These are phyloP conservation scores for Haemorhous mexicanus DNA, from an alignment of 2,113 vertebrate genomes.

Conservation along the genomic window DNA sequence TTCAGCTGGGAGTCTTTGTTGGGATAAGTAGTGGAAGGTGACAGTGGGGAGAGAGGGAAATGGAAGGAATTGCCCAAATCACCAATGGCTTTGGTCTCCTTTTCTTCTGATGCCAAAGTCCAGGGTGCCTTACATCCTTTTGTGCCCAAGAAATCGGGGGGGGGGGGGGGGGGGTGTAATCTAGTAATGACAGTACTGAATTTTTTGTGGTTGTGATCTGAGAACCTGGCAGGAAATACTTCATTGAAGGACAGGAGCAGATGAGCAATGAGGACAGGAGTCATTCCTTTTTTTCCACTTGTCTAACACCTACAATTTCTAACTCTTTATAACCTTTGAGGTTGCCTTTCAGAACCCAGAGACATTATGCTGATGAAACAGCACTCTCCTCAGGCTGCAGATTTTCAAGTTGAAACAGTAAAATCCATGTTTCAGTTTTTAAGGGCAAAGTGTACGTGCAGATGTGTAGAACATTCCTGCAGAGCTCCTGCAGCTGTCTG, in stretches of 20 bases:
- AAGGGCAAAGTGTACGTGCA: background rate
- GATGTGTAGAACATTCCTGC: background rate
- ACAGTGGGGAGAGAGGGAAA: background rate
- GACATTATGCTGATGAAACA: background rate
- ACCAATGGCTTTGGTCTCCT: background rate
- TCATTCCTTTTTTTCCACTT: background rate
- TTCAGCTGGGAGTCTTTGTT: background rate
- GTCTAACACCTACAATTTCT: background rate
- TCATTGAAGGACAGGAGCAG: background rate
- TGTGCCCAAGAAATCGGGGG: background rate
- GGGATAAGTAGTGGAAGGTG: background rate
- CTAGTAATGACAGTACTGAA: background rate
- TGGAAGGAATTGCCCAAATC: background rate
- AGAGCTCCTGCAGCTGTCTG: background rate
- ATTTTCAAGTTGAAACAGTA: background rate
- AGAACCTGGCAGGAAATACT: background rate
- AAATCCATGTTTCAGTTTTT: background rate
- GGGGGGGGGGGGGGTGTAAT: accelerated
- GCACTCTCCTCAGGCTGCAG: background rate
- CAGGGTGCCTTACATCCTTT: accelerated
- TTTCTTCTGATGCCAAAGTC: background rate
- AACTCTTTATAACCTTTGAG: background rate
- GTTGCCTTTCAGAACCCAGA: background rate
- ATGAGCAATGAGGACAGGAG: background rate
- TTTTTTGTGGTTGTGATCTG: background rate